phyloP scores from a whole-genome alignment of 2,113 vertebrate species.

The Trachemys scripta region DNA sequence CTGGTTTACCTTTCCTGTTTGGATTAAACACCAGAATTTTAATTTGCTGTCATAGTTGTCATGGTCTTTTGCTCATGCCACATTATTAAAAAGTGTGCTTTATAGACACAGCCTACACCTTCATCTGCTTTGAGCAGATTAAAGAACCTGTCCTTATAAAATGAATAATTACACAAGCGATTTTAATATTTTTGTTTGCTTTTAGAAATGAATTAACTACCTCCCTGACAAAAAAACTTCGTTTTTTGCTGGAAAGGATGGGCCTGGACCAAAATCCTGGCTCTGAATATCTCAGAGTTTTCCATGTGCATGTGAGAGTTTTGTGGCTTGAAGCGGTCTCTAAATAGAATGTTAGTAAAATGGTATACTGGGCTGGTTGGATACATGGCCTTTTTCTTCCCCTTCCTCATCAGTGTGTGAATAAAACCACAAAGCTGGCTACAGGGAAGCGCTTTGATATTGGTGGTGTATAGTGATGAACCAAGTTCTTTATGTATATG shows the following conservation, averaged over 20 bases:
- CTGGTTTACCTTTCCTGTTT: neutral
- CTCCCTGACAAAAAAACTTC: neutral
- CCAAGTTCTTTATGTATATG: neutral
- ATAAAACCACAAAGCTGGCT: neutral
- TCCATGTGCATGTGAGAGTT: neutral
- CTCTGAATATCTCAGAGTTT: neutral
- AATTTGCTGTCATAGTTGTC: neutral
- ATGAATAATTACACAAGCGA: constrained; percentile 2
- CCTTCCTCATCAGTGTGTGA: neutral
- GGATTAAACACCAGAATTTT: neutral
- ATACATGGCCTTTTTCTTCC: neutral
- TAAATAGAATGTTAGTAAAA: neutral
- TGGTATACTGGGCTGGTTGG: neutral
- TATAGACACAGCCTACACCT: neutral
- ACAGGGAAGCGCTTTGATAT: neutral
- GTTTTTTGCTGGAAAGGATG: neutral
- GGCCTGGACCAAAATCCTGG: neutral
- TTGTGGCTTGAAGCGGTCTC: neutral
- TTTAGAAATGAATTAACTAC: neutral
- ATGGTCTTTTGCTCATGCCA: neutral
- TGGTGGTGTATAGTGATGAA: neutral
- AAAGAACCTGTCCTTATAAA: neutral
- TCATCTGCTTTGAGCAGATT: neutral
- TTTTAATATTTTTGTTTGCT: constrained; percentile 37
- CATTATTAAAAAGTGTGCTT: neutral